Evolutionary conservation across 2,888 invertebrate species (phyloP), one percentile per base, ranked within the genome.

Genomic region (Eupithecia insigniata): DNA sequence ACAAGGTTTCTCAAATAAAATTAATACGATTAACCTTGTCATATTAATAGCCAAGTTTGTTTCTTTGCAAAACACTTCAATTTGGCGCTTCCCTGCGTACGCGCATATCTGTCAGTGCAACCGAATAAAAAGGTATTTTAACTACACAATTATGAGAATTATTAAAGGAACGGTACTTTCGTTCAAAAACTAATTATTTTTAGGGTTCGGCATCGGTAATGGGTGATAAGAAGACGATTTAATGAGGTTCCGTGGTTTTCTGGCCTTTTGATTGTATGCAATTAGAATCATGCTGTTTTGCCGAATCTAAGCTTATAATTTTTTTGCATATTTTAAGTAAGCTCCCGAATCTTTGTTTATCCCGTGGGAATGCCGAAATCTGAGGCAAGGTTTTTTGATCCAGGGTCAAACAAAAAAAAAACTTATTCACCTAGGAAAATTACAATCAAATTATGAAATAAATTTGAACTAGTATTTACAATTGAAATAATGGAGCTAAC

Each of bases 101-200:
- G 16, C 60, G 60, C 67, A 80, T 79, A 75, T 75, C 78, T 80
- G 80, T 80, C 80, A 79, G 60, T 60, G 67, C 60, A 61, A 39
- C 30, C 71, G 34, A 70, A 79, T 80, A 80, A 80, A 80, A 71
- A 77, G 62, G 75, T 76, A 78, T 78, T 71, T 80, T 80, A 80
- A 80, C 72, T 77, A 73, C 70, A 68, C 75, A 61, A 72, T 79
- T 74, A 77, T 67, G 73, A 69, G 67, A 69, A 77, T 76, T 72
- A 76, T 76, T 77, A 75, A 77, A 76, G 69, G 76, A 74, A 79
- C 76, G 75, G 75, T 72, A 61, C 62, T 68, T 77, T 67, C 67
- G 70, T 69, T 70, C 71, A 72, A 77, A 78, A 78, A 78, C 79
- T 79, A 79, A 79, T 79, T 79, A 78, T 79, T 67, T 76, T 76